Evolutionary conservation across 2,113 vertebrate genomes (phyloP), one percentile per base, ranked within the genome.

Genomic region (Dasyornis broadbenti): DNA sequence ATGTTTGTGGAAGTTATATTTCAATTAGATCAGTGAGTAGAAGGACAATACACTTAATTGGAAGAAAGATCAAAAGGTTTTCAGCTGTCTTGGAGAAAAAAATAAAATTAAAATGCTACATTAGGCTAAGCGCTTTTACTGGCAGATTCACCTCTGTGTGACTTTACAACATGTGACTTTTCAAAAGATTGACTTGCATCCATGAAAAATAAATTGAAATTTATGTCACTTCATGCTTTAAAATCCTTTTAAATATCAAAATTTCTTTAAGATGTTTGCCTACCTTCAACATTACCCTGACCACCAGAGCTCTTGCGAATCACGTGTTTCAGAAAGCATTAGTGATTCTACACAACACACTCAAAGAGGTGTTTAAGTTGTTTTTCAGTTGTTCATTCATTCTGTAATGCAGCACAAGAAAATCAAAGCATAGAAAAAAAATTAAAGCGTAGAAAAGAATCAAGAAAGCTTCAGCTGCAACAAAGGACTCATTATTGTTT

Each of bases 21-120:
- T 95, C 71, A 91, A 0, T 28, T 64, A 42, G 59, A n/a, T 69
- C 53, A 79, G 27, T 73, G 53, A 91, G 35, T n/a, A 15, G 15
- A 50, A 94, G 44, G 18, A 68, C 59, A 56, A 28, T 53, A 66
- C 21, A 44, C 20, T 40, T 13, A 26, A 52, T 44, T 89, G 61
- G 59, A 92, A 88, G 56, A 92, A 65, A 94, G 79, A 77, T 53
- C 81, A 82, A 76, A 88, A 92, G 37, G 35, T 78, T 60, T 95
- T 82, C 27, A 75, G 59, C 81, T 78, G 31, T 70, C 35, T 65
- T 77, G 33, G 39, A 91, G n/a, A 61, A 76, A 83, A 86, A 86
- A 76, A 61, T 17, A 61, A 42, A 57, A 66, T 50, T 2, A 64
- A 95, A 94, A 92, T 79, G 11, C 7, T 80, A 17, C 44, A 18